Evolutionary conservation across 2,113 vertebrate species (phyloP).

Genomic region (Conger conger): DNA sequence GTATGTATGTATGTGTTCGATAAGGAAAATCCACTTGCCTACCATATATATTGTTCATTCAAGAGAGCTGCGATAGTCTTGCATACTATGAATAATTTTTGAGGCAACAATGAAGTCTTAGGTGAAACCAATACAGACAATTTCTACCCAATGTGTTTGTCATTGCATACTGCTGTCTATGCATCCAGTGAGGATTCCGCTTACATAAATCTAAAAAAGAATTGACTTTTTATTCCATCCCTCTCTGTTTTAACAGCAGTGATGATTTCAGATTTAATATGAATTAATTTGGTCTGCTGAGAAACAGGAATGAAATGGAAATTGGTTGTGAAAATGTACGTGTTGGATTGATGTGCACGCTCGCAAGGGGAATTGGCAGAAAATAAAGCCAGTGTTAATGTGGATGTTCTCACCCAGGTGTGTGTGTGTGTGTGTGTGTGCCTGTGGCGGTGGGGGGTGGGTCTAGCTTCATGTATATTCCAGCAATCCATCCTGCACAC

Average conservation of each 20-base stretch:
- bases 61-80: neutral
- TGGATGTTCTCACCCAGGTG: neutral
- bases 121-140: slow-evolving; percentile 18
- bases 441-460: neutral
- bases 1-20: neutral
- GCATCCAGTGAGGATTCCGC: neutral
- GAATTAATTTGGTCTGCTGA: neutral
- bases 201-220: neutral
- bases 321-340: slow-evolving; percentile 5
- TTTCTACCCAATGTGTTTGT: slow-evolving; percentile 9
- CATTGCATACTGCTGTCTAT: neutral
- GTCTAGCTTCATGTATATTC: neutral
- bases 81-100: neutral
- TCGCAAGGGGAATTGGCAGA: neutral
- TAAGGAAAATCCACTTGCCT: neutral
- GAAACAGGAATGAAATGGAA: neutral
- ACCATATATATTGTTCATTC: neutral
- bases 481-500: slow-evolving; percentile 24
- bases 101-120: slow-evolving; percentile 21
- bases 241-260: neutral
- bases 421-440: neutral
- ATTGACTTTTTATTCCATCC: neutral
- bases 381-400: neutral
- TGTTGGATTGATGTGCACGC: neutral
- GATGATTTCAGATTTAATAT: slow-evolving; percentile 2